Evolutionary conservation across 2,888 invertebrate species (phyloP).

Genomic region (Mimumesa dahlbomi): DNA sequence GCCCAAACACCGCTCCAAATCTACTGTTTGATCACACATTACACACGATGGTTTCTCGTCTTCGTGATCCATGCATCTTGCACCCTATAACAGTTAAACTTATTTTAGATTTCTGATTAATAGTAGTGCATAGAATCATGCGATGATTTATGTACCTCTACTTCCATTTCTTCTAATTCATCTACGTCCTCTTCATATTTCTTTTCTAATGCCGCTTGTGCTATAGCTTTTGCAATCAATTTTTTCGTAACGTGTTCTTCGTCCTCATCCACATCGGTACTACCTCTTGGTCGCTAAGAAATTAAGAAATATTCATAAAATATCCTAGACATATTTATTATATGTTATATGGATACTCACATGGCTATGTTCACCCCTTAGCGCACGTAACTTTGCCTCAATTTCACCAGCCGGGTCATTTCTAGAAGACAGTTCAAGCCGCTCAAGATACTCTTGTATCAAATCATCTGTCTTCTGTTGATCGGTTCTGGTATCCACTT

Average conservation of each 20-base stretch:
- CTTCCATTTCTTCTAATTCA: slow-evolving; percentile 68
- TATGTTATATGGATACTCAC: too few relatives aligned
- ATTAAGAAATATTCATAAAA: not conserved
- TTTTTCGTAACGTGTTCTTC: slow-evolving; percentile 76
- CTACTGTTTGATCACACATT: slow-evolving; percentile 90
- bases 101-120: too few relatives aligned
- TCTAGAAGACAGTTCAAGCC: slow-evolving; percentile 80
- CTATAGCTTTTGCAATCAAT: slow-evolving; percentile 77
- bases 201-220: slow-evolving; percentile 81
- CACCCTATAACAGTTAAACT: too few relatives aligned
- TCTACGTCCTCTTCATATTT: slow-evolving; percentile 71
- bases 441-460: slow-evolving; percentile 81
- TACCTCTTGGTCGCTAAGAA: not conserved
- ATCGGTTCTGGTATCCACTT: slow-evolving; percentile 84
- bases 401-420: slow-evolving; percentile 82
- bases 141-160: slow-evolving; percentile 62
- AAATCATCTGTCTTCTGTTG: slow-evolving; percentile 87
- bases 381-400: slow-evolving; percentile 52
- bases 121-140: too few relatives aligned
- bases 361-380: slow-evolving; percentile 18
- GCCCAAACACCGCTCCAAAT: slow-evolving; percentile 87
- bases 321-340: too few relatives aligned
- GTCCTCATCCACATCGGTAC: slow-evolving; percentile 77
- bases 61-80: slow-evolving; percentile 78
- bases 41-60: slow-evolving; percentile 88